A percentile compares a stretch with the other conserved stretches of the same genome.
Evolutionary conservation across 2,888 invertebrate genomes (phyloP).

Genomic region (Amiota communis): DNA sequence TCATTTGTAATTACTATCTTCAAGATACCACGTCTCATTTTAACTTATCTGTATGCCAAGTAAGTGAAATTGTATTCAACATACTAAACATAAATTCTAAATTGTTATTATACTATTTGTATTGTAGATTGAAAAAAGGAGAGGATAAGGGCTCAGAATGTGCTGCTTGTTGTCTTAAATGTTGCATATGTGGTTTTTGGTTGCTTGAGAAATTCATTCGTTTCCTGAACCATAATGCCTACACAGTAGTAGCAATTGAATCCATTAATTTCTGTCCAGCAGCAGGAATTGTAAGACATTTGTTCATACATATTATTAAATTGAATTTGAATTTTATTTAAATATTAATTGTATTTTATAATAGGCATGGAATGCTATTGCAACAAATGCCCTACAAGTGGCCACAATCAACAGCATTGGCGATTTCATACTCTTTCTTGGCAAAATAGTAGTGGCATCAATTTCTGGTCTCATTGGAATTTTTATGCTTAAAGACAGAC

Average conservation of each 20-base stretch:
- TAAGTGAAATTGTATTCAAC: conserved; percentile 74
- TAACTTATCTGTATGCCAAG: conserved; percentile 92
- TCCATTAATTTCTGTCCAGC: conserved; percentile 93
- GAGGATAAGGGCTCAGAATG: conserved; percentile 84
- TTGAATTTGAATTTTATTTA: conserved; percentile 21
- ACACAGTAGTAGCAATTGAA: conserved; percentile 94
- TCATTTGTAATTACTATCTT: conserved; percentile 94
- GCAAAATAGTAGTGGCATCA: conserved; percentile 85
- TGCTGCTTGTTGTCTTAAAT: conserved; percentile 83
- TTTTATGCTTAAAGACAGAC: conserved; percentile 82
- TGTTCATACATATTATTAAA: conserved; percentile 11
- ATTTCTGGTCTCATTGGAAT: conserved; percentile 86
- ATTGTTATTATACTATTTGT: neutral
- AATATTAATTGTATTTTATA: conserved; percentile 46
- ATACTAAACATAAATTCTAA: neutral
- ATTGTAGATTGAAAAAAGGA: conserved; percentile 78
- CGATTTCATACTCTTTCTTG: conserved; percentile 92
- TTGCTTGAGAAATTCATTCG: conserved; percentile 93
- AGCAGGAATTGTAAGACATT: conserved; percentile 83
- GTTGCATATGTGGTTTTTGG: conserved; percentile 92
- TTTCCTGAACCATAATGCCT: conserved; percentile 95
- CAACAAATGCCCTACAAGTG: conserved; percentile 88
- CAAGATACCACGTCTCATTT: conserved; percentile 89
- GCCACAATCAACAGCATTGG: conserved; percentile 94
- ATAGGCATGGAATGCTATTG: conserved; percentile 89